phyloP scores from a whole-genome alignment of 2,113 vertebrate species.

The Illadopsis cleaveri region DNA sequence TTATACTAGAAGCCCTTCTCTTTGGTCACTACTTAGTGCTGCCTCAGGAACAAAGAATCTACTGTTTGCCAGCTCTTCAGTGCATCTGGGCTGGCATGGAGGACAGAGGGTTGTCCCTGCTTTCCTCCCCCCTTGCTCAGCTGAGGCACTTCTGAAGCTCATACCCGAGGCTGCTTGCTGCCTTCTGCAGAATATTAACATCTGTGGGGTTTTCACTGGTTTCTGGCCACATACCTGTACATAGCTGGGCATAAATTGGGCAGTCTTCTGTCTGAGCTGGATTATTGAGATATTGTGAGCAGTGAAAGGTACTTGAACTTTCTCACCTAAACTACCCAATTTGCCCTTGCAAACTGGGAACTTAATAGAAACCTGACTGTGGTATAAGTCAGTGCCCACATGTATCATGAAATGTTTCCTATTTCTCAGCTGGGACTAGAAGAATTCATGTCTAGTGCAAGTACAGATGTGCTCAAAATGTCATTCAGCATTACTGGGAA shows the following conservation, averaged over 20 bases:
- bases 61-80: not conserved
- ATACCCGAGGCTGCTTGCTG: not conserved
- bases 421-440: not conserved
- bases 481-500: slow-evolving; percentile 21
- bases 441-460: not conserved
- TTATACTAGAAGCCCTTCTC: not conserved
- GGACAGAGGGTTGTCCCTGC: not conserved
- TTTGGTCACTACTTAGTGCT: not conserved
- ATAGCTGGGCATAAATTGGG: not conserved
- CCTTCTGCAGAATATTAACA: not conserved
- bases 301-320: not conserved
- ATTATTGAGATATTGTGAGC: rapidly evolving
- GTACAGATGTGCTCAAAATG: slow-evolving; percentile 50
- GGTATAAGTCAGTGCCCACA: not conserved
- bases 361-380: not conserved
- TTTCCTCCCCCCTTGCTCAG: not conserved
- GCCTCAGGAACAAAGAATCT: not conserved
- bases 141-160: not conserved
- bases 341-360: not conserved
- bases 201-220: not conserved
- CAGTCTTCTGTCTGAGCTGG: not conserved
- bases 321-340: not conserved
- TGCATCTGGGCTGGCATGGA: not conserved
- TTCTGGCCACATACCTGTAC: not conserved
- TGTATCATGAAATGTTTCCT: not conserved